Evolutionary conservation across 1,140 invertebrate genomes (phyloP).

Genomic region (Cotesia glomerata): DNA sequence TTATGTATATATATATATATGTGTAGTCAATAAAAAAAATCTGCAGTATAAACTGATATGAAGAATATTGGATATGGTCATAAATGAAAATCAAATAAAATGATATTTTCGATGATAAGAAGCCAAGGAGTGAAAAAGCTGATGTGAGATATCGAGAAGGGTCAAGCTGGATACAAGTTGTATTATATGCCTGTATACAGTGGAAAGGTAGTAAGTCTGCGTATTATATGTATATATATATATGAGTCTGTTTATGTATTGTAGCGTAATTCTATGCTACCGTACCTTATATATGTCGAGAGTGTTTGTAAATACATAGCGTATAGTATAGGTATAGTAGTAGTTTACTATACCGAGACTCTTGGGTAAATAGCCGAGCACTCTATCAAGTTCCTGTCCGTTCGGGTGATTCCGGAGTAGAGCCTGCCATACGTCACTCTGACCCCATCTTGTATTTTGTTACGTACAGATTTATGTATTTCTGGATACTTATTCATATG

Average conservation of each 20-base stretch:
- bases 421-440: slow-evolving; percentile 57
- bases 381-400: slow-evolving; percentile 55
- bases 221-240: neutral
- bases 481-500: neutral
- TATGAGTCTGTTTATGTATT: too few species aligned
- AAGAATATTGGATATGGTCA: slow-evolving; percentile 45
- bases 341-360: neutral
- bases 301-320: too few species aligned
- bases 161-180: slow-evolving; percentile 44
- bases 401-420: slow-evolving; percentile 53
- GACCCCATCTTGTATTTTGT: slow-evolving; percentile 29
- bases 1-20: too few species aligned
- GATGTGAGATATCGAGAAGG: slow-evolving; percentile 55
- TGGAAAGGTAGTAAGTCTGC: neutral
- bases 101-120: slow-evolving; percentile 62
- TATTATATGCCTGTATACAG: slow-evolving; percentile 38
- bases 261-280: too few species aligned
- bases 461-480: neutral
- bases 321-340: too few species aligned
- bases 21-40: neutral
- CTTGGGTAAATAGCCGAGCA: slow-evolving; percentile 38
- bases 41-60: neutral
- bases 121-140: slow-evolving; percentile 40
- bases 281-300: neutral
- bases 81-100: slow-evolving; percentile 66